These are phyloP conservation scores for Oxyruncus cristatus DNA, from an alignment of 2,113 vertebrate species.

Conservation along the genomic window DNA sequence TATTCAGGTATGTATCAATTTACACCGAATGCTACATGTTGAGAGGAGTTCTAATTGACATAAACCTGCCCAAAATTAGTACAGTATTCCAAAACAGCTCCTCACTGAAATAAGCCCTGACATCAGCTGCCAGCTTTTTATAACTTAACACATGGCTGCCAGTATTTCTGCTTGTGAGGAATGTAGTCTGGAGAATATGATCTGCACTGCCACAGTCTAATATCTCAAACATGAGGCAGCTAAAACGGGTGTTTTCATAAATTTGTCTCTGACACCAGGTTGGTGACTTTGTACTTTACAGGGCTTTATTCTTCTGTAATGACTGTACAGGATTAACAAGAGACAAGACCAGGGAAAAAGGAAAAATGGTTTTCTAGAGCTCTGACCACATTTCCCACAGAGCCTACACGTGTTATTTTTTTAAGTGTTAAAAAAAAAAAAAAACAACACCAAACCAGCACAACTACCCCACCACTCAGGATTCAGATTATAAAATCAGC, in stretches of 20 bases:
- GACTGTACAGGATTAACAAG: neutral
- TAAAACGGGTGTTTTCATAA: conserved; percentile 13
- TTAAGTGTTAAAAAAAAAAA: neutral
- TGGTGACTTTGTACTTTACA: neutral
- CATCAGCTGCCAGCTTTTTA: conserved; percentile 67
- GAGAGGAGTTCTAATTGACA: neutral
- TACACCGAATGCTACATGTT: neutral
- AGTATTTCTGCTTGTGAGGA: conserved; percentile 51
- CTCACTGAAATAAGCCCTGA: conserved; percentile 43
- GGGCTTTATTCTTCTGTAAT: neutral
- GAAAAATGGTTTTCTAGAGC: neutral
- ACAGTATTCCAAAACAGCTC: conserved; percentile 7
- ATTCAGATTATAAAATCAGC: neutral
- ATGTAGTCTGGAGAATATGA: conserved; percentile 58
- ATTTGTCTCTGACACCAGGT: neutral
- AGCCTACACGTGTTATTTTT: neutral
- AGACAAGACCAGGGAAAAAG: neutral
- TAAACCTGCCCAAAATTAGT: conserved; percentile 52
- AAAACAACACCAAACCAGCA: neutral
- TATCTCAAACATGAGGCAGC: conserved; percentile 5
- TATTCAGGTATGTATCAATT: neutral
- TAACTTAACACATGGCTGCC: conserved; percentile 53
- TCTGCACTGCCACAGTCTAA: conserved; percentile 9
- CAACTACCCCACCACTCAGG: neutral
- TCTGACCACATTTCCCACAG: neutral